Evolutionary conservation across 2,888 invertebrate genomes (phyloP), one percentile per base, ranked within the genome.

Genomic region (Subacronicta megacephala): DNA sequence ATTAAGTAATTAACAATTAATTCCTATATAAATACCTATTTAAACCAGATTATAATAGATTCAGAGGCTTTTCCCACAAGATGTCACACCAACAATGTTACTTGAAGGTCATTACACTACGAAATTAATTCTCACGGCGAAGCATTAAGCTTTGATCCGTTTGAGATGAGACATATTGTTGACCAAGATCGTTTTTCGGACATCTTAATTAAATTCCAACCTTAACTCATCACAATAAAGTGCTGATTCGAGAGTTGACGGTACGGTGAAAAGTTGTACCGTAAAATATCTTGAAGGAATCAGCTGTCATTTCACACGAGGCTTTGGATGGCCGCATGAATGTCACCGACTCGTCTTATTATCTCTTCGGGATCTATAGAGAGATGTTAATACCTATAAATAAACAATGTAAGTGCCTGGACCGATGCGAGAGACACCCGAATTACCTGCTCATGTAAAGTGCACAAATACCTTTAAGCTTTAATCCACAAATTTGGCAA

Each of bases 61-160:
- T 71, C 73, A 66, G 72, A 67, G 35, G 51, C 61, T 75, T 84
- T 87, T 90, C 87, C 81, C 87, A 86, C 85, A 84, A 81, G 76
- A 82, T 88, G 86, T 87, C 88, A 87, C 85, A 83, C 84, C 83
- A 83, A 83, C 76, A 78, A 71, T 76, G 69, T 80, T 76, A 77
- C 79, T 66, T 77, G 82, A 88, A 89, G 89, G 89, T 90, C 89
- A 87, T 88, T 89, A 86, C 80, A 84, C 88, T 80, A 83, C 83
- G 77, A 87, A 89, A 90, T 92, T 90, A 90, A 91, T 92, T 92
- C 92, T 90, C 92, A 91, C 91, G 86, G 79, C 79, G 82, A 85
- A 76, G 84, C 84, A 85, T 87, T 88, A 87, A 87, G 85, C 83
- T 86, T 73, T 83, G 85, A 83, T 86, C 84, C 80, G 81, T 80